These are phyloP conservation scores for Cephalotes varians DNA, from an alignment of 2,888 invertebrate genomes.

Conservation along the genomic window DNA sequence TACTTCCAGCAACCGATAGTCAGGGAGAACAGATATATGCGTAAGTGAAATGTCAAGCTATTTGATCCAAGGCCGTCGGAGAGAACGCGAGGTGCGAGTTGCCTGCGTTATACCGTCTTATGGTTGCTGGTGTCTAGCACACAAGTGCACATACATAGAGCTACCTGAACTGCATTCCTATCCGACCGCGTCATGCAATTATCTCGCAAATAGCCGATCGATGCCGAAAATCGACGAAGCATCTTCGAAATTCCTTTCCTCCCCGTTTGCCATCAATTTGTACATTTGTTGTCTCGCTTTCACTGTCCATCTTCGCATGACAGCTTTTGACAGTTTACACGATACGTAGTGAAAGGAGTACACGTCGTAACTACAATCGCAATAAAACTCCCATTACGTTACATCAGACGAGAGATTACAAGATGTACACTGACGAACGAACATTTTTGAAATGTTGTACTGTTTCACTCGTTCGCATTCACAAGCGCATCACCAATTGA, in stretches of 20 bases:
- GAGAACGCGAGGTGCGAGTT: slow-evolving; percentile 74
- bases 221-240: slow-evolving; percentile 48
- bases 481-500: neutral
- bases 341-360: slow-evolving; percentile 67
- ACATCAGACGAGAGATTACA: slow-evolving; percentile 53
- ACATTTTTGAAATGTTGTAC: slow-evolving; percentile 8
- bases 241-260: neutral
- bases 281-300: neutral
- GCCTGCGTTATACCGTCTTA: slow-evolving; percentile 66
- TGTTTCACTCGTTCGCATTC: neutral
- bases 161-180: slow-evolving; percentile 77
- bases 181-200: slow-evolving; percentile 74
- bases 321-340: slow-evolving; percentile 46
- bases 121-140: slow-evolving; percentile 53
- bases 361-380: slow-evolving; percentile 43
- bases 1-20: slow-evolving; percentile 48
- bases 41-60: slow-evolving; percentile 82
- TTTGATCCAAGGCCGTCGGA: slow-evolving; percentile 78
- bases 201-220: slow-evolving; percentile 26
- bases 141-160: slow-evolving; percentile 46
- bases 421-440: neutral
- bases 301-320: neutral
- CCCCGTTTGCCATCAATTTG: neutral
- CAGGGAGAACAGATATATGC: slow-evolving; percentile 61
- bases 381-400: slow-evolving; percentile 63